Evolutionary conservation across 2,113 vertebrate genomes (phyloP), one percentile per base, ranked within the genome.

Genomic region (Panthera uncia): DNA sequence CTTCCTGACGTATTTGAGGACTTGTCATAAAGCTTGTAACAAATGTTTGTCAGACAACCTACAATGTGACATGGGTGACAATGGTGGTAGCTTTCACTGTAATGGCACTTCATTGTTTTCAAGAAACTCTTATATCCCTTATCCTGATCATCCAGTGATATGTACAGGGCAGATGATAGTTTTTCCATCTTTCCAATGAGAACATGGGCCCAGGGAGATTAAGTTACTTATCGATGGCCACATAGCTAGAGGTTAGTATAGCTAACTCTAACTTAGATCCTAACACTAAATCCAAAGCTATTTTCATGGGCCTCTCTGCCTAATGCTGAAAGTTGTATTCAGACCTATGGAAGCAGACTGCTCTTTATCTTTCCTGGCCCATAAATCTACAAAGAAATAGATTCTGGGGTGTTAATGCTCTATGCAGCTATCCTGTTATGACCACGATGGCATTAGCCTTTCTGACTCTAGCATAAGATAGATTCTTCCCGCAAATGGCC

Each of bases 401-500:
- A 80, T 78, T 48, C 55, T 45, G 21, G 76, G 82, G 14, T 78
- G 23, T 31, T 88, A 78, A 87, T 48, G 6, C 33, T 83, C 18
- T 21, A 55, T 71, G 12, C 3, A 25, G 33, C 21, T 82, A 66
- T 66, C 74, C 76, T 90, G 8, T 69, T 79, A 68, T 15, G 71
- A 12, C 61, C 89, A 94, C 79, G 57, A 95, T 23, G 23, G 31
- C 92, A 89, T 48, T 89, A 88, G 38, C 50, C 16, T 66, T 78
- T 94, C 15, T 63, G 78, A 93, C 36, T 88, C 57, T 15, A 97
- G 61, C 65, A 57, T 83, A 92, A 97, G 63, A 94, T 27, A 9
- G 52, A 73, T 76, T 89, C 80, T 91, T 96, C 61, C 83, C 3
- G 0, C 31, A 93, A 98, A 57, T 48, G 78, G 84, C 76, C 66